Conservation (phyloP, 2,113 vertebrate species). For the Lampris megalopsis region DNA sequence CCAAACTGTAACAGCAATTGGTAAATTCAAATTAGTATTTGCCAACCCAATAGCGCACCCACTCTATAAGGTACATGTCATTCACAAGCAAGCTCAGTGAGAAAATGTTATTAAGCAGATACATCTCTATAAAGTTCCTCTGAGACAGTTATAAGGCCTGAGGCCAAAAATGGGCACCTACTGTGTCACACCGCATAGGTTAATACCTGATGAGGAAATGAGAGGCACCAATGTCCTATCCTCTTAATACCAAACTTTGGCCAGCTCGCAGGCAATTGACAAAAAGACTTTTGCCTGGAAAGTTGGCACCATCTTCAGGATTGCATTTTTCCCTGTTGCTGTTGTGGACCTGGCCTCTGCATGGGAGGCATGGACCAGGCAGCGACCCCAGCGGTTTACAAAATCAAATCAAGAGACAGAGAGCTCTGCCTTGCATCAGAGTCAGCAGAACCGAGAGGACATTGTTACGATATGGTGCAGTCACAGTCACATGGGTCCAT, state of each 20-base stretch:
- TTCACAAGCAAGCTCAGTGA: too few relatives aligned
- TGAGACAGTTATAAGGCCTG: too few relatives aligned
- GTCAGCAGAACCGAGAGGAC: conserved; percentile 68
- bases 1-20: too few relatives aligned
- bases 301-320: conserved; percentile 7
- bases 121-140: too few relatives aligned
- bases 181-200: not conserved
- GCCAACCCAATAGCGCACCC: too few relatives aligned
- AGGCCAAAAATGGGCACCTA: too few relatives aligned
- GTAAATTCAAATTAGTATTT: too few relatives aligned
- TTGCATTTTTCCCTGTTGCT: conserved; percentile 18
- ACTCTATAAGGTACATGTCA: too few relatives aligned
- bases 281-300: conserved; percentile 23
- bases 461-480: conserved; percentile 14
- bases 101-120: too few relatives aligned
- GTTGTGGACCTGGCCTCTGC: conserved; percentile 29
- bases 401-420: conserved; percentile 62
- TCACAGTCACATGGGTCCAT: conserved; percentile 15
- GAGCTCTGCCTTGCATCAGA: conserved; percentile 37
- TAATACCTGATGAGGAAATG: not conserved
- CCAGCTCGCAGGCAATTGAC: conserved; percentile 21
- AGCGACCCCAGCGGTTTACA: conserved; percentile 54
- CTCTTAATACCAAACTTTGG: conserved; percentile 29
- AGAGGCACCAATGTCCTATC: conserved; percentile 7
- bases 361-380: conserved; percentile 23